Evolutionary conservation across 2,113 vertebrate species (phyloP), one percentile per base, ranked within the genome.

Genomic region (Apaloderma vittatum): DNA sequence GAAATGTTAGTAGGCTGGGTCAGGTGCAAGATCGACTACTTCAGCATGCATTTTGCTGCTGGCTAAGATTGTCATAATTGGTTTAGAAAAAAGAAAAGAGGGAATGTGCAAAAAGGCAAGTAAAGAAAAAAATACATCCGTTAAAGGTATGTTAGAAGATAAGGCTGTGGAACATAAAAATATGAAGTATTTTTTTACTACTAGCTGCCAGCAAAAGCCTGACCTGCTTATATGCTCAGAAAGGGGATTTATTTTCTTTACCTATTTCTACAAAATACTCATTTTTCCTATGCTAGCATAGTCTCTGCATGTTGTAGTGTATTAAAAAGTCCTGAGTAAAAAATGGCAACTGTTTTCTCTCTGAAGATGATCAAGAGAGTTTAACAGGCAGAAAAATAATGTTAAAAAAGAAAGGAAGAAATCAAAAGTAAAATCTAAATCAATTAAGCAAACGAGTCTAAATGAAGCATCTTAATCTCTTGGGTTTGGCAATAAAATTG

Each of bases 321-420:
- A 63, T 63, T 77, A 74, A 90, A 92, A 86, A 71, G 40, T 67
- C 20, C 26, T 83, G 51, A 70, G 12, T 51, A 26, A 93, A 90
- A 67, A 74, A 79, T 37, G 10, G 2, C 15, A 70, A 32, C 18
- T 22, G 2, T 81, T 86, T 74, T 80, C 15, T 80, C 17, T 90
- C 62, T 90, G 34, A 92, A 78, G 24, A 65, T 14, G 22, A 90
- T 79, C 37, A 81, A 61, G 4, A 29, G 12, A 65, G 20, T 51
- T 90, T 72, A 86, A 32, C 10, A 85, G 16, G 24, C 16, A 92
- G 63, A 86, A 86, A 92, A 95, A 67, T 43, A 61, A 15, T 85
- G 81, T 26, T 59, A 72, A 87, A 83, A 93, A 76, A 30, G 6
- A 11, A 90, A 73, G 34, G 34, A 46, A 93, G 49, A 85, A 74